Base-by-base conservation (phyloP, 2,113 vertebrate species). In the Platichthys stellatus region DNA sequence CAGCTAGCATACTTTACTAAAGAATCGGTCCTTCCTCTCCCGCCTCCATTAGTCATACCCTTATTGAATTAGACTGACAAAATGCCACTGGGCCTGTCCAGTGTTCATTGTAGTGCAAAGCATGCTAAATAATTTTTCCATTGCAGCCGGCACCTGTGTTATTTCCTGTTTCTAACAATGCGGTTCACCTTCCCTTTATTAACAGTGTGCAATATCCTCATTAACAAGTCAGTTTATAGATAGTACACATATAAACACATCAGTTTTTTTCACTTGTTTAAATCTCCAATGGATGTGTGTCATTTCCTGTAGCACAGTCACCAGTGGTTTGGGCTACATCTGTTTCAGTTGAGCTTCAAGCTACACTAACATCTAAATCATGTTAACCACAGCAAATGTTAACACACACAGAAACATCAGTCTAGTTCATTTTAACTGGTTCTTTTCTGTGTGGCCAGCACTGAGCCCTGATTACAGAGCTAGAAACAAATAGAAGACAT, bases 271-370 rank as follows among this genome's bases (percentile, higher is more conserved):
- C 26, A 9, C 4, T 20, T 12, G 2, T 21, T 62, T 38, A 10
- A 24, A 9, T 54, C 58, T 40, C 53, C 5, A 61, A 57, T 71
- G 49, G 65, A 69, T 72, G 60, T 74, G 70, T 10, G 60, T 84
- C 70, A 85, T 82, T 86, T 86, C 74, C 88, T 84, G 31, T 58
- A 12, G 3, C 26, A 51, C 23, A 72, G n/a, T 11, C 18, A 38
- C 12, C 6, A 35, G 15, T 53, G 40, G 66, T 72, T 6, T 26
- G 45, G 26, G 38, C 58, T 62, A 28, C n/a, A 21, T 74, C 65
- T 76, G 53, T 40, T 63, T n/a, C 40, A 28, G 40, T 4, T 5
- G 66, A 26, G 65, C 40, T 31, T 74, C 56, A 58, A 70, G 43
- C 18, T 31, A 28, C 64, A 59, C 18, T 62, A n/a, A 11, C 38